These are phyloP conservation scores for Formica exsecta DNA, from an alignment of 1,140 invertebrate species.

Conservation along the genomic window DNA sequence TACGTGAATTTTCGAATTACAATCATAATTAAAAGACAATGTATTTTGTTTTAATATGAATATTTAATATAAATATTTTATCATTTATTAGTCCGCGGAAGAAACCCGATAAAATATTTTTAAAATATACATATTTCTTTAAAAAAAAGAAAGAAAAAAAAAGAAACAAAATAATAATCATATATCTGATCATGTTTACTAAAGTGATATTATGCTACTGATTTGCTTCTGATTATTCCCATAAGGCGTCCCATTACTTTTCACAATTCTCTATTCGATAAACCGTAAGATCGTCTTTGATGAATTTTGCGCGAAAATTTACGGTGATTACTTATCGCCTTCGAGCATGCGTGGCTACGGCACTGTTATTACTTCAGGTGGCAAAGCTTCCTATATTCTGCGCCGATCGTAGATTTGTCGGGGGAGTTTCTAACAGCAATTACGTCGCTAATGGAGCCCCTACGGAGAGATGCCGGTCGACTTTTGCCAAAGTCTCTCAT, in stretches of 20 bases:
- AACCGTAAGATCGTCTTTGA: background rate
- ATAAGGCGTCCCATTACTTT: background rate
- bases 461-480: constrained; percentile 77
- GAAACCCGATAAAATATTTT: background rate
- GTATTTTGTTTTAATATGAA: background rate
- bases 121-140: background rate
- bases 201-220: background rate
- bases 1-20: background rate
- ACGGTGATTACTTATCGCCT: background rate
- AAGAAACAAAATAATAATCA: too few species aligned
- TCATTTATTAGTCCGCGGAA: background rate
- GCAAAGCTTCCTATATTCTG: constrained; percentile 58
- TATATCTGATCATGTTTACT: background rate
- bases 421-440: constrained; percentile 83
- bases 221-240: constrained; percentile 8
- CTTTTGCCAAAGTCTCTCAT: constrained; percentile 73
- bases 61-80: background rate
- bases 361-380: constrained; percentile 40
- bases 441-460: constrained; percentile 82
- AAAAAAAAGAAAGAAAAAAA: background rate
- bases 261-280: background rate
- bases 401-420: constrained; percentile 81
- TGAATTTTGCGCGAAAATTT: constrained; percentile 33
- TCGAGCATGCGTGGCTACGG: constrained; percentile 16
- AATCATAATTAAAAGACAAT: background rate